Percentiles rank a stretch among this genome's conserved stretches.
These are phyloP conservation scores for Cephonodes hylas DNA, from an alignment of 2,888 invertebrate species.

Conservation along the genomic window DNA sequence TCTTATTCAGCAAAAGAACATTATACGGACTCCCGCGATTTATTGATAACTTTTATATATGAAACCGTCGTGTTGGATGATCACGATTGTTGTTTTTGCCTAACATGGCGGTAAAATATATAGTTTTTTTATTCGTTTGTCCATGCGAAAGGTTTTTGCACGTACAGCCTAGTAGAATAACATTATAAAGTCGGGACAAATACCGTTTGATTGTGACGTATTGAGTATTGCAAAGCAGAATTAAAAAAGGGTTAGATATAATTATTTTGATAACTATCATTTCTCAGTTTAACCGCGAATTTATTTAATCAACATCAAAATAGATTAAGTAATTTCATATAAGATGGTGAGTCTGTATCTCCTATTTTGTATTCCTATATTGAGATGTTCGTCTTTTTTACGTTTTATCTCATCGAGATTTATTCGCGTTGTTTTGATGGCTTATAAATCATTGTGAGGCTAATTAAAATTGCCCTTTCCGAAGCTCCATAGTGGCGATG, in stretches of 20 bases:
- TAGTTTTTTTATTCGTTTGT: slow-evolving; percentile 12
- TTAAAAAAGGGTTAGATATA: too few relatives aligned
- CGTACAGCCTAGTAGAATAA: not conserved
- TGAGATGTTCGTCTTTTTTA: not conserved
- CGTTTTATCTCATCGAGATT: slow-evolving; percentile 36
- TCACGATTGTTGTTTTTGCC: slow-evolving; percentile 69
- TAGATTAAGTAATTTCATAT: not conserved
- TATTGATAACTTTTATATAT: slow-evolving; percentile 70
- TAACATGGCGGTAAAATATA: slow-evolving; percentile 49
- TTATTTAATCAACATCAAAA: not conserved
- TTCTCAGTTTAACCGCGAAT: too few relatives aligned
- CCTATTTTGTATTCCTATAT: not conserved
- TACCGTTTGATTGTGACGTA: not conserved
- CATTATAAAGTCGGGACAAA: not conserved
- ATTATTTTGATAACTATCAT: too few relatives aligned
- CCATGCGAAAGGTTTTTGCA: not conserved
- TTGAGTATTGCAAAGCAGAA: not conserved
- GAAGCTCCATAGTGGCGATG: slow-evolving; percentile 54
- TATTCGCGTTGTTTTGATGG: slow-evolving; percentile 58
- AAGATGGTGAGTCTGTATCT: not conserved
- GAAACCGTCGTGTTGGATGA: slow-evolving; percentile 68
- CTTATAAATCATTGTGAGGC: slow-evolving; percentile 67
- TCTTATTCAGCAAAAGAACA: slow-evolving; percentile 57
- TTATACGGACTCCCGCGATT: slow-evolving; percentile 56
- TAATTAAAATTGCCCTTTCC: slow-evolving; percentile 72